phyloP scores from a whole-genome alignment of 2,113 vertebrate genomes.

The Chrysochloris asiatica region DNA sequence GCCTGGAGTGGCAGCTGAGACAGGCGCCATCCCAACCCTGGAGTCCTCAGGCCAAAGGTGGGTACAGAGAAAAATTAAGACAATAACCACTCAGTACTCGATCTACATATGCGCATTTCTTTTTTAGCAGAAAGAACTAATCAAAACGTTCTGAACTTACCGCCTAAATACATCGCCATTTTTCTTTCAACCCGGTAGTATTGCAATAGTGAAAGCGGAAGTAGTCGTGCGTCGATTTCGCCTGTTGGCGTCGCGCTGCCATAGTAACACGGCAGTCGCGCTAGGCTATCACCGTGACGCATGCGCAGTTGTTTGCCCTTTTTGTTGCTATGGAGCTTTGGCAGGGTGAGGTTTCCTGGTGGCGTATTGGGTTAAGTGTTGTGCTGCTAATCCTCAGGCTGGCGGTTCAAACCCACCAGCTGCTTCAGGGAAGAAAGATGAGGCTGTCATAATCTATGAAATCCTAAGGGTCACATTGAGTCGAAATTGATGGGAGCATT shows the following conservation, averaged over 20 bases:
- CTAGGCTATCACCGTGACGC: fast-evolving
- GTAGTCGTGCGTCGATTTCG: fast-evolving
- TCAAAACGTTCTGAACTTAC: neutral
- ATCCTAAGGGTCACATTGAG: too few species aligned
- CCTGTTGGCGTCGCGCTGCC: neutral
- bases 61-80: fast-evolving
- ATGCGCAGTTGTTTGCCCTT: fast-evolving
- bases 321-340: too few species aligned
- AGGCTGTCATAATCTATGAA: too few species aligned
- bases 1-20: neutral
- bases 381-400: too few species aligned
- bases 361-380: too few species aligned
- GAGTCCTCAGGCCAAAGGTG: neutral
- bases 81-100: neutral
- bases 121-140: neutral
- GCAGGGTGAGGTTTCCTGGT: too few species aligned
- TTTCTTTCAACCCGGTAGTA: constrained; percentile 19
- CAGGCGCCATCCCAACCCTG: neutral
- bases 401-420: too few species aligned
- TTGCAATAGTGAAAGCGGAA: neutral
- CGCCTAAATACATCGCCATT: fast-evolving
- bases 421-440: too few species aligned
- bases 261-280: neutral
- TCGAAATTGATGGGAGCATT: too few species aligned
- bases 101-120: fast-evolving